A percentile compares a stretch with the other conserved stretches of the same genome.
phyloP scores from a whole-genome alignment of 2,797 vertebrate species.

The Spinus pinus region DNA sequence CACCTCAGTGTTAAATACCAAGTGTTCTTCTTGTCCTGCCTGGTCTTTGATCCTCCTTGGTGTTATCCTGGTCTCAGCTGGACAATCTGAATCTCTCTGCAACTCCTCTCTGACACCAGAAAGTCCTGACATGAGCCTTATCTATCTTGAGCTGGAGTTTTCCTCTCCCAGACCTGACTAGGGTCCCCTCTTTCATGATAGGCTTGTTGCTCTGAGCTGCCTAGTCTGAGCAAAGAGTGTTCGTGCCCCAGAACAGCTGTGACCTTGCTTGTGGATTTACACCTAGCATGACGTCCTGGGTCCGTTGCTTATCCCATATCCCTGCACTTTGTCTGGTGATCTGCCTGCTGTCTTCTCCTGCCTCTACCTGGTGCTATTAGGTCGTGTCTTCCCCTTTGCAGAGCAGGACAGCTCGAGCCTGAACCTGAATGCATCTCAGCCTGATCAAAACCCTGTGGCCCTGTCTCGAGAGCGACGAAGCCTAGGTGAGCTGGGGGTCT shows the following conservation, averaged over 20 bases:
- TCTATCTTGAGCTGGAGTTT: background rate
- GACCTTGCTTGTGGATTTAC: background rate
- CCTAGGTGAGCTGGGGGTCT: constrained; percentile 61
- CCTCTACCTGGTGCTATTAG: background rate
- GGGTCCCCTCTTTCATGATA: background rate
- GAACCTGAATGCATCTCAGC: constrained; percentile 56
- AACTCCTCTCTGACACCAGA: background rate
- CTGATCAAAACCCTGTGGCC: background rate
- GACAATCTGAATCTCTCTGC: background rate
- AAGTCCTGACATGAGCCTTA: background rate
- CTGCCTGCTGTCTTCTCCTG: background rate
- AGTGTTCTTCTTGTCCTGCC: background rate
- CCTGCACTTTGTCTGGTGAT: background rate
- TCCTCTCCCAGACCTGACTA: background rate
- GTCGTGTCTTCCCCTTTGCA: constrained; percentile 40
- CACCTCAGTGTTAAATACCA: background rate
- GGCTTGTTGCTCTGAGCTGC: background rate
- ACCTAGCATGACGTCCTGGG: rapidly evolving
- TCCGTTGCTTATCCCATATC: rapidly evolving
- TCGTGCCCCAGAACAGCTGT: background rate
- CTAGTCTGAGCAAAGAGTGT: background rate
- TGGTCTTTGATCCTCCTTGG: background rate
- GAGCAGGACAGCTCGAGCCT: constrained; percentile 64
- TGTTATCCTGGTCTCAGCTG: background rate
- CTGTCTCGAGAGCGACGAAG: constrained; percentile 75